Percentiles rank a stretch among this genome's conserved stretches.
Conservation (phyloP, 2,888 invertebrate genomes). For the Helicoverpa assulta region DNA sequence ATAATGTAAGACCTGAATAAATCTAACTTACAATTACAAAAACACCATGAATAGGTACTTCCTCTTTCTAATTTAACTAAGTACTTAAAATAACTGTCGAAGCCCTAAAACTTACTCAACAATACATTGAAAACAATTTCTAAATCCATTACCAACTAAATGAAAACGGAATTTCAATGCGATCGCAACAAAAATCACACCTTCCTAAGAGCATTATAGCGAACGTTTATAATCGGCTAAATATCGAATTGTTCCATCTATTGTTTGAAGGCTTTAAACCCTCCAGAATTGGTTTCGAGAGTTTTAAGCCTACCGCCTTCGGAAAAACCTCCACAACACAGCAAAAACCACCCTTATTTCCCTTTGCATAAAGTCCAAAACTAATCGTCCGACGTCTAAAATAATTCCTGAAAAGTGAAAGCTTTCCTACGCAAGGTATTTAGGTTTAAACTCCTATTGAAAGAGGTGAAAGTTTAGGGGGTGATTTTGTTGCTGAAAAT, state of each 20-base stretch:
- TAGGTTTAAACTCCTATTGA: slow-evolving; percentile 90
- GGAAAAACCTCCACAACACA: slow-evolving; percentile 75
- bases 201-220: slow-evolving; percentile 87
- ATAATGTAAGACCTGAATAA: too few species aligned
- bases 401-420: slow-evolving; percentile 90
- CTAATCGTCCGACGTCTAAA: slow-evolving; percentile 67
- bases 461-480: slow-evolving; percentile 89
- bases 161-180: slow-evolving; percentile 63
- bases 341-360: slow-evolving; percentile 70
- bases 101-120: slow-evolving; percentile 12
- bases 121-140: slow-evolving; percentile 38
- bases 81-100: neutral
- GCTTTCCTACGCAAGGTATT: slow-evolving; percentile 89
- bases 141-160: slow-evolving; percentile 36
- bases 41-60: too few species aligned
- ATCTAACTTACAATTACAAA: too few species aligned
- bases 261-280: slow-evolving; percentile 87
- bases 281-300: slow-evolving; percentile 87
- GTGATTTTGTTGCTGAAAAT: slow-evolving; percentile 61
- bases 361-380: slow-evolving; percentile 68
- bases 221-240: slow-evolving; percentile 89
- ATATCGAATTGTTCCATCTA: slow-evolving; percentile 89
- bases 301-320: slow-evolving; percentile 88
- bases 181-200: slow-evolving; percentile 83
- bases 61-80: neutral